Conservation (phyloP, 2,888 invertebrate species). For the Deroplatys truncata region DNA sequence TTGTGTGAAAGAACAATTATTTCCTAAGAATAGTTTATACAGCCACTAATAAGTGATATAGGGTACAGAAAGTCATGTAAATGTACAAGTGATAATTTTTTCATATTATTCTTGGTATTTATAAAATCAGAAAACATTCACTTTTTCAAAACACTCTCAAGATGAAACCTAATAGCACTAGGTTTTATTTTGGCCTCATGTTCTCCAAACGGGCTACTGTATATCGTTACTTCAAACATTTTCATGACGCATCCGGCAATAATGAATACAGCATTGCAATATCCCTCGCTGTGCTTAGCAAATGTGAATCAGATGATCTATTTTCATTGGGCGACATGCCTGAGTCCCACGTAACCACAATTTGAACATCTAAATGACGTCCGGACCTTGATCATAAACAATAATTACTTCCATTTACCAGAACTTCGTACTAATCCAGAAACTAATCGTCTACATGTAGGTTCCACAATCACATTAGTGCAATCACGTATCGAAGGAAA, state of each 20-base stretch:
- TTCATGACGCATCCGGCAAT: not conserved
- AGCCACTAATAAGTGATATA: no score
- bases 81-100: no score
- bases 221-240: no score
- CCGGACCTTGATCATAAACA: not conserved
- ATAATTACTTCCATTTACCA: not conserved
- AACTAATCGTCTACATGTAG: not conserved
- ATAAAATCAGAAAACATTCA: no score
- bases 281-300: not conserved
- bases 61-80: no score
- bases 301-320: not conserved
- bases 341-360: not conserved
- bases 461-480: not conserved
- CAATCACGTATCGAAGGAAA: not conserved
- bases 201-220: no score
- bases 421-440: not conserved
- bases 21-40: no score
- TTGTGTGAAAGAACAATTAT: no score
- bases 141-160: no score
- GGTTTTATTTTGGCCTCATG: no score
- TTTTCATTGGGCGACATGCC: not conserved
- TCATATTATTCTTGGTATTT: no score
- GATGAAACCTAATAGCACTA: no score
- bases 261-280: not conserved
- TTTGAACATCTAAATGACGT: not conserved